Evolutionary conservation across 2,888 invertebrate genomes (phyloP).

Genomic region (Minunthozetes semirufus): DNA sequence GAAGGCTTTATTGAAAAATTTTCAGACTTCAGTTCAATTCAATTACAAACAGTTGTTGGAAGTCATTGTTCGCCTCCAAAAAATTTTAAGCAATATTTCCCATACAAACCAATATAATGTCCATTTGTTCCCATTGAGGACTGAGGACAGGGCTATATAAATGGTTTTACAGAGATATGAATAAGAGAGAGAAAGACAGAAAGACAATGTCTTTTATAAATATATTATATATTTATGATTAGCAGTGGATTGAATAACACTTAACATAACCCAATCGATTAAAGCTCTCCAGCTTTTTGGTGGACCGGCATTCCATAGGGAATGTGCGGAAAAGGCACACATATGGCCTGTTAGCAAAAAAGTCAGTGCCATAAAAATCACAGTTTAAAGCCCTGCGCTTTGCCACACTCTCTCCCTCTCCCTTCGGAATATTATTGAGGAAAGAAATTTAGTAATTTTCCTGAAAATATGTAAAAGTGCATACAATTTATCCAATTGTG

Average conservation of each 20-base stretch:
- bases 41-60: background rate
- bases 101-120: background rate
- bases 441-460: too few species aligned
- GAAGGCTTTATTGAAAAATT: background rate
- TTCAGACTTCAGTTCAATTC: background rate
- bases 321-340: background rate
- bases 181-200: background rate
- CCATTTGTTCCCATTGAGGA: conserved; percentile 1
- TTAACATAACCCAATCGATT: conserved; percentile 4
- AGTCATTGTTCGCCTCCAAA: background rate
- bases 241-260: conserved; percentile 3
- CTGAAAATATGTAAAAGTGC: too few species aligned
- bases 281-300: background rate
- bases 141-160: background rate
- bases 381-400: background rate
- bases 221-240: background rate
- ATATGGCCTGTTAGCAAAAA: background rate
- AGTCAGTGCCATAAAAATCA: background rate
- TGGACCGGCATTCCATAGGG: background rate
- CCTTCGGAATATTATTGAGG: background rate
- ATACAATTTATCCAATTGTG: background rate
- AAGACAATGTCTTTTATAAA: background rate
- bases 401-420: background rate
- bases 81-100: conserved; percentile 1
- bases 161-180: background rate